Conservation (phyloP, 2,113 vertebrate genomes). For the Cyphomyrus plagiostoma region DNA sequence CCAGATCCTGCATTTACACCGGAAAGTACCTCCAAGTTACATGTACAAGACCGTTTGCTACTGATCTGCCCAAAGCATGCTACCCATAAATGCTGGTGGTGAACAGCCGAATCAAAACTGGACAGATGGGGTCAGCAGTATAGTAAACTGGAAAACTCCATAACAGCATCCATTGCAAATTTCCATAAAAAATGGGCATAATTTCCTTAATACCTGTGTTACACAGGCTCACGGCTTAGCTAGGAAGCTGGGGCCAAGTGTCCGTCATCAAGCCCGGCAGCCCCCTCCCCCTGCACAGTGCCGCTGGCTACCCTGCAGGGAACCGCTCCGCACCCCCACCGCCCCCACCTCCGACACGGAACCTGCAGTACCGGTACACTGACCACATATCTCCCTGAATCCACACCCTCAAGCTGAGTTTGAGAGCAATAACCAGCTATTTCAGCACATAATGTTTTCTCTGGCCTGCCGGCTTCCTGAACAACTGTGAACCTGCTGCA, state of each 20-base stretch:
- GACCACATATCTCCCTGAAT: neutral
- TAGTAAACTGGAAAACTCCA: neutral
- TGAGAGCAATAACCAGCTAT: neutral
- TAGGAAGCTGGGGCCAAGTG: neutral
- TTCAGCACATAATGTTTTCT: neutral
- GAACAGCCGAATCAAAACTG: neutral
- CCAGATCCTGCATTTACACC: neutral
- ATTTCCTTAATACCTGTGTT: neutral
- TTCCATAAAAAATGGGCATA: neutral
- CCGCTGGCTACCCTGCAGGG: neutral
- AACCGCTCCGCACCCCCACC: neutral
- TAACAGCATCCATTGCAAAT: too few species aligned
- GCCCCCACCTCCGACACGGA: neutral
- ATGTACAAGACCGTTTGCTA: neutral
- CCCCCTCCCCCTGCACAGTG: neutral
- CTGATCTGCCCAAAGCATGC: neutral
- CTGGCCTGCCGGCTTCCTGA: neutral
- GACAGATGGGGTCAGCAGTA: neutral
- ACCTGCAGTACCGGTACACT: neutral
- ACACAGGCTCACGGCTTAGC: neutral
- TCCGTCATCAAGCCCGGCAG: neutral
- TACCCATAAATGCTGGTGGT: neutral
- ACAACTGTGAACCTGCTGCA: neutral
- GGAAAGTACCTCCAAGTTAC: neutral
- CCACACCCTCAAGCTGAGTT: neutral